Conservation (phyloP, 2,113 vertebrate genomes). For the Myanophis thanlyinensis region DNA sequence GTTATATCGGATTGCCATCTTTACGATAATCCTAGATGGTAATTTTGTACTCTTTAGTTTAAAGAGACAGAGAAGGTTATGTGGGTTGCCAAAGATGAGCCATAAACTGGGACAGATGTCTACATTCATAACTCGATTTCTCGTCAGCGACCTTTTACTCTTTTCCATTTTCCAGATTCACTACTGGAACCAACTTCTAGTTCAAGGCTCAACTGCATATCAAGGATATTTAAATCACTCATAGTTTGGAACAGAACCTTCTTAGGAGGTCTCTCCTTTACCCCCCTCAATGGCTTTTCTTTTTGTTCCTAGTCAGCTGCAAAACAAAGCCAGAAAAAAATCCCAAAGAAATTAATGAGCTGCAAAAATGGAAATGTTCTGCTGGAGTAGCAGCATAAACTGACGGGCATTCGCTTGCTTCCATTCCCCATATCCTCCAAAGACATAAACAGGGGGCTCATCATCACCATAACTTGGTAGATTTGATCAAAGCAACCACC, state of each 20-base stretch:
- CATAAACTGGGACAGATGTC: neutral
- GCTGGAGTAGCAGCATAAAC: neutral
- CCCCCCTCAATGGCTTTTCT: neutral
- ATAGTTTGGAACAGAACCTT: neutral
- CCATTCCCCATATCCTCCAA: neutral
- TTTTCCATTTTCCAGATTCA: neutral
- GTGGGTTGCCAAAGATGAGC: neutral
- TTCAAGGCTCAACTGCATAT: neutral
- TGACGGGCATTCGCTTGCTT: neutral
- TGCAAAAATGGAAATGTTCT: neutral
- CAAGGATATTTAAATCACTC: neutral
- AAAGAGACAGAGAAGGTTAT: no score
- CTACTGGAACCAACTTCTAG: neutral
- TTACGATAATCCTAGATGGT: neutral
- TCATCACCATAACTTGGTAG: neutral
- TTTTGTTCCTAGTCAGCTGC: neutral
- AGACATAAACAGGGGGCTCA: neutral
- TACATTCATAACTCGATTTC: neutral
- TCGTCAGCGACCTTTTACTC: neutral
- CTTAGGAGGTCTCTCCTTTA: neutral
- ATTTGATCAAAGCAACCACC: neutral
- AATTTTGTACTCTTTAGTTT: neutral
- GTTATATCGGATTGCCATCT: neutral
- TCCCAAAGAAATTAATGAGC: neutral
- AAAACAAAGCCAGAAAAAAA: neutral